These are phyloP conservation scores for Rhinogobius similis DNA, from an alignment of 2,113 vertebrate species.

Conservation along the genomic window DNA sequence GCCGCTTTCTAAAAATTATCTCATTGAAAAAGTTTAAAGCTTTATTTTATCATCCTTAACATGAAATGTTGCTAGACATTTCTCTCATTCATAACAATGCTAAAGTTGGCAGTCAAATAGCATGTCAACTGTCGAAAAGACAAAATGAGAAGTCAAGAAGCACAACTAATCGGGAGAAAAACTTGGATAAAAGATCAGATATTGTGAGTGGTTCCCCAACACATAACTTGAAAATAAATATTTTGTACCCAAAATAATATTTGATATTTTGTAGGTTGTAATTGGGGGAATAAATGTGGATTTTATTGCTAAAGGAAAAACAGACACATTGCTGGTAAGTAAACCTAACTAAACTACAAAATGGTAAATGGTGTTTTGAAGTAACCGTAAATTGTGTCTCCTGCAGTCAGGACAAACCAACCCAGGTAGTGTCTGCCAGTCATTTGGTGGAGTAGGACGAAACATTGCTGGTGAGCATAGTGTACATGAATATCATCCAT, in stretches of 20 bases:
- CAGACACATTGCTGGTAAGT: conserved; percentile 77
- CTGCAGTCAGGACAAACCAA: conserved; percentile 87
- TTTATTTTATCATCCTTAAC: conserved; percentile 35
- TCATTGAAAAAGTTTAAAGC: neutral
- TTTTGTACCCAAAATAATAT: neutral
- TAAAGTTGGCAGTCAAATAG: conserved; percentile 85
- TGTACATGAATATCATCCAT: neutral
- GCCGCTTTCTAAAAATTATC: neutral
- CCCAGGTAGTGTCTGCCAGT: conserved; percentile 81
- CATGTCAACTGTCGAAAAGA: conserved; percentile 78
- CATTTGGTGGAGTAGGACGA: conserved; percentile 87
- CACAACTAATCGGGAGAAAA: conserved; percentile 24
- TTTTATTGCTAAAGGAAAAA: conserved; percentile 85
- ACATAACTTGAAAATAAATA: neutral
- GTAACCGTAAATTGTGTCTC: conserved; percentile 16
- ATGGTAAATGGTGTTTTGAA: neutral
- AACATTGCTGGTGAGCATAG: conserved; percentile 84
- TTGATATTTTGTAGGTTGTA: conserved; percentile 80
- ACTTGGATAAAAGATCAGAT: conserved; percentile 29
- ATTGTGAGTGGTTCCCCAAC: conserved; percentile 58
- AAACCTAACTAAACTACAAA: neutral
- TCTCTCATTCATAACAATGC: conserved; percentile 89
- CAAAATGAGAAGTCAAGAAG: conserved; percentile 26
- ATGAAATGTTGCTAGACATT: conserved; percentile 76
- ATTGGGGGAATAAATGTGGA: conserved; percentile 89